A percentile compares a stretch with the other conserved stretches of the same genome.
Evolutionary conservation across 2,888 invertebrate genomes (phyloP).

Genomic region (Monopis laevigella): DNA sequence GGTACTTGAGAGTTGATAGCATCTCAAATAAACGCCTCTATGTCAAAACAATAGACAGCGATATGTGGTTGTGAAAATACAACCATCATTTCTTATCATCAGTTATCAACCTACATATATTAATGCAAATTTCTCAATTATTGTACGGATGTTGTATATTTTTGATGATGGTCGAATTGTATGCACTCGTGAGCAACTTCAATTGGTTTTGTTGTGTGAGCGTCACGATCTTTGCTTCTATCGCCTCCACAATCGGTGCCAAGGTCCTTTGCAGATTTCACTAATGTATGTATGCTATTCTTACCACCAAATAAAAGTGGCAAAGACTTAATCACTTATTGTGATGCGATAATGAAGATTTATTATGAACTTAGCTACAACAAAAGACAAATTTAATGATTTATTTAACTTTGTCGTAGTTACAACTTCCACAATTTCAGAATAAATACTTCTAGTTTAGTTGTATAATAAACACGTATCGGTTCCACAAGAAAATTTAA

Average conservation of each 20-base stretch:
- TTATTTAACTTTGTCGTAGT: too few relatives aligned
- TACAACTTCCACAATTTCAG: too few relatives aligned
- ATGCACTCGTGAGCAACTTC: slow-evolving; percentile 23
- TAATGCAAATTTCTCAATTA: slow-evolving; percentile 11
- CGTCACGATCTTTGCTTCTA: slow-evolving; percentile 30
- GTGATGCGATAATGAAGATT: too few relatives aligned
- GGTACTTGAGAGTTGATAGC: slow-evolving; percentile 3
- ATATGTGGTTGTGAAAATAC: slow-evolving; percentile 5
- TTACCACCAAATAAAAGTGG: too few relatives aligned
- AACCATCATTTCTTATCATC: too few relatives aligned
- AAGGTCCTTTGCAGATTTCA: slow-evolving; percentile 37
- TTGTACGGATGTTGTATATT: slow-evolving; percentile 13
- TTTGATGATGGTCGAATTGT: slow-evolving; percentile 18
- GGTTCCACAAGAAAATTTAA: too few relatives aligned
- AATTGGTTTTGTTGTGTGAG: slow-evolving; percentile 34
- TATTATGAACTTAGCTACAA: too few relatives aligned
- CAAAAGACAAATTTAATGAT: too few relatives aligned
- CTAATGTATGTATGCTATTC: slow-evolving; percentile 39
- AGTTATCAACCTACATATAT: slow-evolving; percentile 1
- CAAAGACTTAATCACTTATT: too few relatives aligned
- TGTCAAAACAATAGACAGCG: slow-evolving; percentile 6
- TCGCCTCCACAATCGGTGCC: slow-evolving; percentile 29
- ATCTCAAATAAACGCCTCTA: slow-evolving; percentile 9
- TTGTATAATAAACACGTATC: too few relatives aligned
- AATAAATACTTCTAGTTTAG: too few relatives aligned